Evolutionary conservation across 1,140 invertebrate species (phyloP).

Genomic region (Acyrthosiphon pisum): DNA sequence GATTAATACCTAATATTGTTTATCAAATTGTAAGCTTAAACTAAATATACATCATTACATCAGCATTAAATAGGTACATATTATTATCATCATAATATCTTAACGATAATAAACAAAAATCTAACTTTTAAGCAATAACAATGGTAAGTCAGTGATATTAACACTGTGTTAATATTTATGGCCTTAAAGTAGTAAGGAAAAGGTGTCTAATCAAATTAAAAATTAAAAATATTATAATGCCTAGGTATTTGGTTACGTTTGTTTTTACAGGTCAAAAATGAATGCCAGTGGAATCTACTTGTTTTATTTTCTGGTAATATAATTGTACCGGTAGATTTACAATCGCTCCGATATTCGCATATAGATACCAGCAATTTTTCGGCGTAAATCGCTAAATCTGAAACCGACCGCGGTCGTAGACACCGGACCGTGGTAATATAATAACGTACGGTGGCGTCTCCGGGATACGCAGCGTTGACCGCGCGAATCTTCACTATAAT

Average conservation of each 20-base stretch:
- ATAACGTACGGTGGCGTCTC: not conserved
- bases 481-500: not conserved
- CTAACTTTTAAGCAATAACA: not conserved
- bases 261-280: not conserved
- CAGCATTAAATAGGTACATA: too few species aligned
- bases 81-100: too few species aligned
- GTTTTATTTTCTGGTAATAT: not conserved
- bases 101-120: not conserved
- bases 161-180: not conserved
- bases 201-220: too few species aligned
- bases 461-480: slow-evolving; percentile 26
- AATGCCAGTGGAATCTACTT: not conserved
- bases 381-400: not conserved
- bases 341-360: not conserved
- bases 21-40: too few species aligned
- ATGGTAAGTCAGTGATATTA: not conserved
- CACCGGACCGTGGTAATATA: slow-evolving; percentile 8
- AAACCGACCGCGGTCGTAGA: not conserved
- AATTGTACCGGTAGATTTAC: not conserved
- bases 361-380: not conserved
- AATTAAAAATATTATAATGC: not conserved
- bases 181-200: too few species aligned
- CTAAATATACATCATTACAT: too few species aligned
- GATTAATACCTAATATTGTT: too few species aligned
- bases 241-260: not conserved